A percentile compares a stretch with the other conserved stretches of the same genome.
These are phyloP conservation scores for Nephrotoma appendiculata DNA, from an alignment of 2,888 invertebrate species.

Conservation along the genomic window DNA sequence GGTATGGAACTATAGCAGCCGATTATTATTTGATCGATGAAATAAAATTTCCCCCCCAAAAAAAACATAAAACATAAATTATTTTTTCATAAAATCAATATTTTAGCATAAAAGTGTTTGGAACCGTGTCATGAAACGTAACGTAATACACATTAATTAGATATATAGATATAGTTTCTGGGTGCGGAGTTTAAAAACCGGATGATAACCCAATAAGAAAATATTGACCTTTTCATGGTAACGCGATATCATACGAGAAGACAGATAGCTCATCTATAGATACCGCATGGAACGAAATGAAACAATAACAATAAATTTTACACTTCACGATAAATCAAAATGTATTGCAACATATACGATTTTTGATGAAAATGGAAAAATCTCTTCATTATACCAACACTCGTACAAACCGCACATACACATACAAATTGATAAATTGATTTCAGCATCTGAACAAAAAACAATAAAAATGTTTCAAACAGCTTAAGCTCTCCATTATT, in stretches of 20 bases:
- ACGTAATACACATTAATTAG: neutral
- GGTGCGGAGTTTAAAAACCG: too few species aligned
- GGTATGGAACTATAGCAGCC: neutral
- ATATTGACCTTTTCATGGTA: too few species aligned
- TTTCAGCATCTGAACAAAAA: neutral
- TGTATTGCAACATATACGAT: neutral
- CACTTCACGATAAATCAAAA: neutral
- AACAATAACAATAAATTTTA: neutral
- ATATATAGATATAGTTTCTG: too few species aligned
- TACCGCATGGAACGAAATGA: too few species aligned
- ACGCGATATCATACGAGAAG: too few species aligned
- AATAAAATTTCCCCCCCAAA: neutral
- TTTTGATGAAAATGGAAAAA: neutral
- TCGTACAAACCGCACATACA: neutral
- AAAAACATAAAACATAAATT: neutral
- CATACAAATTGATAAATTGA: neutral
- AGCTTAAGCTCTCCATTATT: neutral
- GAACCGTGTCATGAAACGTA: neutral
- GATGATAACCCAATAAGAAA: too few species aligned
- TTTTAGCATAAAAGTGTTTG: neutral
- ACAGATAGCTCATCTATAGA: too few species aligned
- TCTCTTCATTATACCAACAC: neutral
- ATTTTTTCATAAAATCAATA: neutral
- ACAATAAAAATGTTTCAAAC: neutral
- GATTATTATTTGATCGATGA: neutral